Base-by-base conservation (phyloP, 2,113 vertebrate species). In the Ornithorhynchus anatinus region DNA sequence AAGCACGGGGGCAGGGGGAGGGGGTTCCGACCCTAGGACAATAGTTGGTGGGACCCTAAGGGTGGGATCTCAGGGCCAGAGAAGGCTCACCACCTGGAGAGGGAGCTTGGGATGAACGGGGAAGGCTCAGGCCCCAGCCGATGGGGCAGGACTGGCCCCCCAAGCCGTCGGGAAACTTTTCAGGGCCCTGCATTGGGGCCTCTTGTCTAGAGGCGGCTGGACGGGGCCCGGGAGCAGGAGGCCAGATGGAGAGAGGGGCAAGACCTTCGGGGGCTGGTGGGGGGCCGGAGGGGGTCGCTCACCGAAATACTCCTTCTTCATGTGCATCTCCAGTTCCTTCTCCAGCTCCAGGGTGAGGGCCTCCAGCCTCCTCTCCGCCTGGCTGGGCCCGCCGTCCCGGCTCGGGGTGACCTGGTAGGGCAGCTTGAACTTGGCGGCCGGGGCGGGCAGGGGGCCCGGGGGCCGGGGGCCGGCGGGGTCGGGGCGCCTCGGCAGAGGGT, bases 231-330 rank as follows among this genome's bases (percentile, higher is more conserved):
- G 23, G 16, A 7, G 7, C 31, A 31, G 20, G 16, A 8, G 13
- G 10, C 22, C 45, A 5, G 17, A 33, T 22, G 7, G 4, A 23
- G 37, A 8, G 33, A 8, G 32, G 35, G 31, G 25, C 59, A 8
- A 35, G 25, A 19, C 31, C 36, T 19, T 51, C 47, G 36, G 53
- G 60, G 27, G 16, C 16, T 2, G 23, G 4, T 8, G 43, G 10
- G 9, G 27, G 59, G 20, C 27, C 50, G 38, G 42, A 38, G 0
- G 16, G n/a, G 0, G 29, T 9, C 50, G 91, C 96, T 95, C 92
- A 99, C 97, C 97, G 68, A 98, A 99, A 82, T 98, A 99, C 62
- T 99, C 97, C 86, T 97, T 97, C 82, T 98, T 97, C 88, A 95
- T 94, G 91, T 97, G 97, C 92, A 96, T 94, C 90, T 99, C 97